Conservation (phyloP, 2,113 vertebrate genomes). For the Morone chrysops region DNA sequence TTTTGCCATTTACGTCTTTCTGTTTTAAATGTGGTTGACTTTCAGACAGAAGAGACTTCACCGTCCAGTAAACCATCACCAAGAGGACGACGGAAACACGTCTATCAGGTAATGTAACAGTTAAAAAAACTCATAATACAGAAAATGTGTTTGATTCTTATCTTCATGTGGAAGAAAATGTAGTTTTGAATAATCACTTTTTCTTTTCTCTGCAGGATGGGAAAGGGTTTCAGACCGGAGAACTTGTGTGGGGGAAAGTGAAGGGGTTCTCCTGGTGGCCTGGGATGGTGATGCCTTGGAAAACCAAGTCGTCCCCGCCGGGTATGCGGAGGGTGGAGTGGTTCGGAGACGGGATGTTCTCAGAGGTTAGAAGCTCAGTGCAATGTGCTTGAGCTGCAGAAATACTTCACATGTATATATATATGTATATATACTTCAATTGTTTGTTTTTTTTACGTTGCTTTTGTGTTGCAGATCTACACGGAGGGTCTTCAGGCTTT, state of each 20-base stretch:
- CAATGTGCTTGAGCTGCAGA: not conserved
- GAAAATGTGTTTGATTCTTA: not conserved
- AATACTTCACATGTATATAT: not conserved
- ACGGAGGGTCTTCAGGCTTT: slow-evolving; percentile 84
- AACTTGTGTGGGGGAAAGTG: slow-evolving; percentile 94
- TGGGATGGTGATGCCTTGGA: slow-evolving; percentile 90
- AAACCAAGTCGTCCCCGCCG: slow-evolving; percentile 78
- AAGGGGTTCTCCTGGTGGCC: slow-evolving; percentile 96
- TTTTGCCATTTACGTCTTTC: not conserved
- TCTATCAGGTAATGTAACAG: slow-evolving; percentile 73
- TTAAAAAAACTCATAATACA: not conserved
- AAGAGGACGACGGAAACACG: slow-evolving; percentile 54
- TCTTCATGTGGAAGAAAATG: not conserved
- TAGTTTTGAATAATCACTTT: not conserved
- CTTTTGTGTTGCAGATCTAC: slow-evolving; percentile 83
- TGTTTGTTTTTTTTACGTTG: not conserved
- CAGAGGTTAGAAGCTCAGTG: slow-evolving; percentile 86
- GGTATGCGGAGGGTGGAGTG: slow-evolving; percentile 93
- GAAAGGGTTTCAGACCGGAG: slow-evolving; percentile 88
- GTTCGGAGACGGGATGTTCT: slow-evolving; percentile 96
- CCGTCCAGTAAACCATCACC: slow-evolving; percentile 37
- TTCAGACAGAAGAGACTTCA: slow-evolving; percentile 62
- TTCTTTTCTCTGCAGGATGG: slow-evolving; percentile 84
- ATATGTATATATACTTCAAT: not conserved
- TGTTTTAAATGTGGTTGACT: slow-evolving; percentile 31